phyloP scores from a whole-genome alignment of 2,797 vertebrate genomes.

The Propithecus deckenii region DNA sequence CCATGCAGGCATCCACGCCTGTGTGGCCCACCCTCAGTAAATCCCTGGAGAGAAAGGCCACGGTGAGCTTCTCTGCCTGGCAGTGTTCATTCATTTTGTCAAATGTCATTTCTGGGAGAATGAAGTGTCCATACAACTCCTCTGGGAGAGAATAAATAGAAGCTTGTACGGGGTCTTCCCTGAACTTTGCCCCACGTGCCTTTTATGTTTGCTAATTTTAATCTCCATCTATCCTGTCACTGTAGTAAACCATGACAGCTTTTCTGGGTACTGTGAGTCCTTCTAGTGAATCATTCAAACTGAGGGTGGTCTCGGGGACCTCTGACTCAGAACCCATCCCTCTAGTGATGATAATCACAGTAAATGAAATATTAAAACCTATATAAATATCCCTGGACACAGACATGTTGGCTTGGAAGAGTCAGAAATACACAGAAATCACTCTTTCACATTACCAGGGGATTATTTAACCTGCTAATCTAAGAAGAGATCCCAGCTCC shows the following conservation, averaged over 20 bases:
- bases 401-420: background rate
- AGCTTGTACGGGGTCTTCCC: background rate
- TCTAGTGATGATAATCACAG: background rate
- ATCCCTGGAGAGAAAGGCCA: background rate
- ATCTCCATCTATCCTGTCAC: background rate
- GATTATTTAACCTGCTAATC: background rate
- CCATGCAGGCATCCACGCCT: fast-evolving
- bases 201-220: background rate
- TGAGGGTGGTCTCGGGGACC: background rate
- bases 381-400: background rate
- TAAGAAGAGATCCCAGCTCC: background rate
- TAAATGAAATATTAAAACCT: background rate
- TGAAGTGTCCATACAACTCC: too few relatives aligned
- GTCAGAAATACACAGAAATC: background rate
- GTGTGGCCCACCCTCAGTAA: background rate
- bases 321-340: background rate
- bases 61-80: background rate
- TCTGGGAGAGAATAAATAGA: background rate
- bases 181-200: too few relatives aligned
- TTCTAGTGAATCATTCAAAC: background rate
- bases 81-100: background rate
- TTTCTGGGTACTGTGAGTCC: background rate
- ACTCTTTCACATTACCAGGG: background rate
- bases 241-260: background rate
- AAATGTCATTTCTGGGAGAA: background rate